A percentile compares a stretch with the other conserved stretches of the same genome.
phyloP scores from a whole-genome alignment of 2,797 vertebrate species.

The Forpus xanthops region DNA sequence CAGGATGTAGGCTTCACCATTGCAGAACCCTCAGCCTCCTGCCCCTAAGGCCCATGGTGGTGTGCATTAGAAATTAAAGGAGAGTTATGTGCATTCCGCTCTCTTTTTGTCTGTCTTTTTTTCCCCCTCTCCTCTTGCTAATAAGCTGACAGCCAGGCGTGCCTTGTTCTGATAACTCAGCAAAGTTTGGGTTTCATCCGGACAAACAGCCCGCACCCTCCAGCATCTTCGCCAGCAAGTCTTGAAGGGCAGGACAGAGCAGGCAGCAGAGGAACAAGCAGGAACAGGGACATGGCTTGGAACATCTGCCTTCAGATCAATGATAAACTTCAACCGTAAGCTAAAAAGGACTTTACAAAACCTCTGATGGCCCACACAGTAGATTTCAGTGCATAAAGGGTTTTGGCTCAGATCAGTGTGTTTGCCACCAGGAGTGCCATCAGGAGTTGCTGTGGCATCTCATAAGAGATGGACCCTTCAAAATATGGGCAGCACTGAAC shows the following conservation, averaged over 20 bases:
- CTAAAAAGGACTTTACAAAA: neutral
- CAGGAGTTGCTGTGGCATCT: accelerated
- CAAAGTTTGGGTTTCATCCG: slow-evolving; percentile 29
- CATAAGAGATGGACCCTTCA: neutral
- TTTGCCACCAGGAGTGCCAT: neutral
- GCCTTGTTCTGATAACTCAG: slow-evolving; percentile 62
- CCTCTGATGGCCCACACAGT: accelerated
- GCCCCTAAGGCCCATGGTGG: neutral
- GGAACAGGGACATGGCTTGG: neutral
- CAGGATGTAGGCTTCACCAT: slow-evolving; percentile 65
- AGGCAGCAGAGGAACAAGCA: accelerated
- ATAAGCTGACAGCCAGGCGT: neutral
- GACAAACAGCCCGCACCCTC: neutral
- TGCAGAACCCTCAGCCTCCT: neutral
- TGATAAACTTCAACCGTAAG: neutral
- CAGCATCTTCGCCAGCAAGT: neutral
- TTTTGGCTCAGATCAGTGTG: neutral
- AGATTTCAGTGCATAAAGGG: neutral
- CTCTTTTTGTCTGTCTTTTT: too few relatives aligned
- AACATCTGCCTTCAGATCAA: neutral
- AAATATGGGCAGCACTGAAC: neutral
- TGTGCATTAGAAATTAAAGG: neutral
- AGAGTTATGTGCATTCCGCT: neutral
- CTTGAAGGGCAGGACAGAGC: neutral
- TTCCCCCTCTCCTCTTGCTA: neutral